Evolutionary conservation across 2,797 vertebrate genomes (phyloP).

Genomic region (Taeniopygia guttata): DNA sequence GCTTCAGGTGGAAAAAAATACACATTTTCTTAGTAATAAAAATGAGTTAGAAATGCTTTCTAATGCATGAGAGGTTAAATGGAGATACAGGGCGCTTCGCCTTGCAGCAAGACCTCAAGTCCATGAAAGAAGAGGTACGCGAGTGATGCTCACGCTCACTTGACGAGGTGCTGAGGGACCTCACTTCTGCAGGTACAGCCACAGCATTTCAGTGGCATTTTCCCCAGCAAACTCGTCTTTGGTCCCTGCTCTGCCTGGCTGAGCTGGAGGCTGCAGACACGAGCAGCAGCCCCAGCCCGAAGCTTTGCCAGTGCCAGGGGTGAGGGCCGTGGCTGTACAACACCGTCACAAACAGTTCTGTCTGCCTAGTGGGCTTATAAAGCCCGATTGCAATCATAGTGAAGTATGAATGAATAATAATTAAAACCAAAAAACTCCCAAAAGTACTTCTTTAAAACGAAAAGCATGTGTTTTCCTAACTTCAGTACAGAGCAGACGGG

Average conservation of each 20-base stretch:
- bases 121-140: slow-evolving; percentile 25
- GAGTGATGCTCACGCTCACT: neutral
- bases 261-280: neutral
- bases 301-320: neutral
- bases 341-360: neutral
- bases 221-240: neutral
- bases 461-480: slow-evolving; percentile 46
- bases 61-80: neutral
- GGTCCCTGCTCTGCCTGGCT: neutral
- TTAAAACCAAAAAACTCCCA: neutral
- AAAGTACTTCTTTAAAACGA: slow-evolving; percentile 34
- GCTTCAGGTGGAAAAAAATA: neutral
- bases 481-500: slow-evolving; percentile 55
- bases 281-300: neutral
- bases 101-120: slow-evolving; percentile 29
- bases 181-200: neutral
- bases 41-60: slow-evolving; percentile 25
- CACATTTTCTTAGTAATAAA: slow-evolving; percentile 9
- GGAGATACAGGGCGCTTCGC: neutral
- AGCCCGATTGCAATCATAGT: slow-evolving; percentile 72
- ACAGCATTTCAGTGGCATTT: neutral
- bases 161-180: neutral
- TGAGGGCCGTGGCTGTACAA: neutral
- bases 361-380: slow-evolving; percentile 75
- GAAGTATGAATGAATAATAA: slow-evolving; percentile 67